Evolutionary conservation across 2,888 invertebrate genomes (phyloP).

Genomic region (Andrena flavipes): DNA sequence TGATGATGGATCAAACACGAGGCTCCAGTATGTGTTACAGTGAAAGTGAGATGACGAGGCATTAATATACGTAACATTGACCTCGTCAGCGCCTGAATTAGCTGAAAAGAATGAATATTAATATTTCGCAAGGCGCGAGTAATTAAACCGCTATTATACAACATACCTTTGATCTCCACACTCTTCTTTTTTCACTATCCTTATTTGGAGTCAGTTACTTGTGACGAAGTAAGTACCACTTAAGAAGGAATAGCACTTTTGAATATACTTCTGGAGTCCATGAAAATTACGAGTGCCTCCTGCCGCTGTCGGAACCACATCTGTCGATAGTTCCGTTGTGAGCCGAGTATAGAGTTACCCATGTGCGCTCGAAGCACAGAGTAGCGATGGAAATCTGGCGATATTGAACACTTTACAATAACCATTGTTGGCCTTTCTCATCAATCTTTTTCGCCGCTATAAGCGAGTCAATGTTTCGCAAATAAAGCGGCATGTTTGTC

Average conservation of each 20-base stretch:
- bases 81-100: constrained; percentile 21
- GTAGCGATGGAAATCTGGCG: constrained; percentile 44
- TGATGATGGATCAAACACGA: background rate
- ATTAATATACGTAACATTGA: constrained; percentile 40
- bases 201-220: background rate
- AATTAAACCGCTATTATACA: constrained; percentile 3
- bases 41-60: constrained; percentile 40
- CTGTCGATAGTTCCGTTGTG: constrained; percentile 47
- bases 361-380: background rate
- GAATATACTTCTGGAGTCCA: background rate
- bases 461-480: background rate
- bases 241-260: background rate
- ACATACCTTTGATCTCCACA: background rate
- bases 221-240: background rate
- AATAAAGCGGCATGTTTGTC: constrained; percentile 6
- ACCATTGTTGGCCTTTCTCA: constrained; percentile 29
- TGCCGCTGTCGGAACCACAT: constrained; percentile 37
- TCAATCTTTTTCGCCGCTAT: background rate
- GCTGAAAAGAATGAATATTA: background rate
- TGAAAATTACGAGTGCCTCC: constrained; percentile 6
- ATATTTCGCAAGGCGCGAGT: constrained; percentile 11
- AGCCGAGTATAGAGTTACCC: constrained; percentile 37
- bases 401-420: constrained; percentile 26
- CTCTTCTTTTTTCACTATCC: background rate
- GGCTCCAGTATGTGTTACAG: background rate